phyloP scores from a whole-genome alignment of 2,113 vertebrate species.

The Labeo rohita region DNA sequence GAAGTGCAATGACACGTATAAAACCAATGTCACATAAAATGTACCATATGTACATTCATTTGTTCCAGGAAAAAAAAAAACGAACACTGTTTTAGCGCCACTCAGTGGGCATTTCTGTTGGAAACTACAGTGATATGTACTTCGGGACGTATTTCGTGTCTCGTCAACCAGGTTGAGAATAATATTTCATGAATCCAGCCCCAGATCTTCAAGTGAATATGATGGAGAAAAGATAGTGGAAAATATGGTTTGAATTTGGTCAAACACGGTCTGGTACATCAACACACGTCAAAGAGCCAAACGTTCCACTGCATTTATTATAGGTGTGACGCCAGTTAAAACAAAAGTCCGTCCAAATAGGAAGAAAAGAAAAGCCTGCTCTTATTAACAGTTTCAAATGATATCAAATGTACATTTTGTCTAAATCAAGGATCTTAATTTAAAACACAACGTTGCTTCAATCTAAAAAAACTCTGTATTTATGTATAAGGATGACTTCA shows the following conservation, averaged over 20 bases:
- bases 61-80: too few species aligned
- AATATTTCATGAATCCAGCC: not conserved
- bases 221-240: not conserved
- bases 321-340: conserved; percentile 24
- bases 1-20: too few species aligned
- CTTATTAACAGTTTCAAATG: conserved; percentile 14
- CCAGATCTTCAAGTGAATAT: not conserved
- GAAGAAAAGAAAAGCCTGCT: conserved; percentile 32
- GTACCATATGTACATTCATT: too few species aligned
- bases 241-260: not conserved
- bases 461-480: not conserved
- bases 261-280: not conserved
- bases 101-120: too few species aligned
- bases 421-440: not conserved
- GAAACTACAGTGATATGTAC: too few species aligned
- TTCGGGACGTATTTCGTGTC: too few species aligned
- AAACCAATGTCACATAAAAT: too few species aligned
- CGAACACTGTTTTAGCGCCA: too few species aligned
- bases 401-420: conserved; percentile 7
- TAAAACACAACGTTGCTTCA: not conserved
- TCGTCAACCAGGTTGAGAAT: too few species aligned
- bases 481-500: conserved; percentile 47
- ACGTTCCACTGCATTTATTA: conserved; percentile 7
- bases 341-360: not conserved
- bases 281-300: not conserved